Conservation (phyloP, 2,113 vertebrate species). For the Anoura caudifer region DNA sequence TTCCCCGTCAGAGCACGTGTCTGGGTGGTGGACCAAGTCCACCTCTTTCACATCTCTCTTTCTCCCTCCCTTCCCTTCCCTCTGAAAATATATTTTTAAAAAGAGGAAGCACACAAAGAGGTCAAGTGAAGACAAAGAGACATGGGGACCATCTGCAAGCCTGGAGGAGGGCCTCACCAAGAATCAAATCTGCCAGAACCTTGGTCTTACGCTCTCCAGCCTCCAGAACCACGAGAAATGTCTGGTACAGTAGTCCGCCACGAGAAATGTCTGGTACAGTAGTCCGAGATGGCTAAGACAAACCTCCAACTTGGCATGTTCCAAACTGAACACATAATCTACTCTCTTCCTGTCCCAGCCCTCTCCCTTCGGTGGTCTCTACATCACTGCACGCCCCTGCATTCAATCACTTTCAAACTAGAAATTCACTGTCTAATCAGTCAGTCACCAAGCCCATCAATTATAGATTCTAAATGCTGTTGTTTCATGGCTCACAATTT, state of each 20-base stretch:
- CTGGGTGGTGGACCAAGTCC: too few species aligned
- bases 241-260: background rate
- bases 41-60: too few species aligned
- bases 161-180: background rate
- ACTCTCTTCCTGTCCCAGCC: background rate
- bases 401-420: background rate
- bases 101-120: background rate
- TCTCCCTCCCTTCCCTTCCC: too few species aligned
- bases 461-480: background rate
- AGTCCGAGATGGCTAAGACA: background rate
- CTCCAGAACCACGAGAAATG: background rate
- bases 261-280: background rate
- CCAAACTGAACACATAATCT: background rate
- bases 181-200: background rate
- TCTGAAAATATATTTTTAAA: too few species aligned
- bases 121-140: background rate
- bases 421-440: background rate
- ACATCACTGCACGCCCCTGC: too few species aligned
- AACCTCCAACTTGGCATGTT: background rate
- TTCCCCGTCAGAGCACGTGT: too few species aligned
- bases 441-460: background rate
- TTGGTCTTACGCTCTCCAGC: background rate
- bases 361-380: background rate
- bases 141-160: background rate
- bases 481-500: background rate